Evolutionary conservation across 2,888 invertebrate species (phyloP), one percentile per base, ranked within the genome.

Genomic region (Acanthacorydalis orientalis): DNA sequence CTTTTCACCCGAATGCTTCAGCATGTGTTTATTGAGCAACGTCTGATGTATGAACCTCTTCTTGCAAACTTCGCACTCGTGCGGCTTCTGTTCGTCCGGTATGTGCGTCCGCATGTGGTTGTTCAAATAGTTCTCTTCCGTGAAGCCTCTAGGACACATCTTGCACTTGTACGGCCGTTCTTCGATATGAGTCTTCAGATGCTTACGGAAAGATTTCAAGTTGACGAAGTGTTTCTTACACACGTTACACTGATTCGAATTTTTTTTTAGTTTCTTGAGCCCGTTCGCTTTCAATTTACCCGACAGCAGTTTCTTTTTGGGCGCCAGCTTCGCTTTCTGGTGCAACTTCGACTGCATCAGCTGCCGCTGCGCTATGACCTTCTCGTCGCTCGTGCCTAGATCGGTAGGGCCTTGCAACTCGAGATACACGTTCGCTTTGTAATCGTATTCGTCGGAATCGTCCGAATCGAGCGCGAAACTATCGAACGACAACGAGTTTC

Each of bases 1-100:
- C 50, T 68, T 68, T 52, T 68, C 68, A 1, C 65, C 68, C 15
- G 63, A 64, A 50, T 69, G 69, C 47, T 66, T 67, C 39, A 67
- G 57, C 55, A 64, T 58, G 54, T 70, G 70, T 50, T 70, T 70
- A 42, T 60, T 65, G 23, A 69, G 54, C 50, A 68, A 56, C 8
- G 68, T 65, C 34, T 60, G 59, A 50, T 70, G 69, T 14, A 69
- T 65, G 56, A 69, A 70, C 6, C 67, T 58, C 53, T 66, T 67
- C 45, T 65, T 62, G 51, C 70, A 71, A 11, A 66, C 58, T 46
- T 62, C 57, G 52, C 70, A 71, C 50, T 65, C 64, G 51, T 68
- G 68, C 0, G 68, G 68, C 52, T 70, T 71, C 48, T 67, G 63
- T 40, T 66, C 67, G 33, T 67, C 67, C 4, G 66, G 66, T 48